Evolutionary conservation across 2,113 vertebrate species (phyloP).

Genomic region (Tympanuchus pallidicinctus): DNA sequence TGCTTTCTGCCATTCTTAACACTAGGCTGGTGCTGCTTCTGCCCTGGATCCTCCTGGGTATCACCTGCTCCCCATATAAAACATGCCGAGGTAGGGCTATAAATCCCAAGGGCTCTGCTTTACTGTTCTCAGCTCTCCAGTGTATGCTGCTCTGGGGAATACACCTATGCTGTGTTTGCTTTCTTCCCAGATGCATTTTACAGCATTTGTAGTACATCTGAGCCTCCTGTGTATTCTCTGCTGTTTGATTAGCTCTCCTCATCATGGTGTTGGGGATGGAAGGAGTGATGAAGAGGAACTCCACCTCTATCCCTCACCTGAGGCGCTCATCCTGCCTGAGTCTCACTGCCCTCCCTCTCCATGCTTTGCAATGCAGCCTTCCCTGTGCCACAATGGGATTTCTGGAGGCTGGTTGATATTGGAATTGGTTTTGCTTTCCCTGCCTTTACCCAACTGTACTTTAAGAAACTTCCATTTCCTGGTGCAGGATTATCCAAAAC

Average conservation of each 20-base stretch:
- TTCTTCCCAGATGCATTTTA: constrained; percentile 10
- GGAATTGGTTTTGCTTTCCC: background rate
- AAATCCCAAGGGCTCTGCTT: constrained; percentile 33
- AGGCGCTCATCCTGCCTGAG: background rate
- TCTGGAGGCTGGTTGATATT: background rate
- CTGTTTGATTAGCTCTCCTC: constrained; percentile 52
- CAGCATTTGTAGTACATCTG: background rate
- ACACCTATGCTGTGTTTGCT: background rate
- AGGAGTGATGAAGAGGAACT: background rate
- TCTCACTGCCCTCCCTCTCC: background rate
- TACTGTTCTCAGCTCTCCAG: constrained; percentile 20
- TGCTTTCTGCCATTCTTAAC: background rate
- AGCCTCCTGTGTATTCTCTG: background rate
- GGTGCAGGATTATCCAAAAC: background rate
- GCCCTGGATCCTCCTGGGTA: background rate
- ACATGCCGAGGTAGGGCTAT: background rate
- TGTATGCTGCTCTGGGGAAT: background rate
- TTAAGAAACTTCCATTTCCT: background rate
- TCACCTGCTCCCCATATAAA: background rate
- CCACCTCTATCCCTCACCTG: background rate
- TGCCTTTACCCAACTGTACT: background rate
- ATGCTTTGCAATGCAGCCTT: background rate
- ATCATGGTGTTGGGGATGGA: background rate
- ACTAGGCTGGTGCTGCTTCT: background rate
- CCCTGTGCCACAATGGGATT: background rate